A percentile compares a stretch with the other conserved stretches of the same genome.
Conservation (phyloP, 30 jellyfish, hydroid and myxozoan species). For the Rhopilema esculentum region DNA sequence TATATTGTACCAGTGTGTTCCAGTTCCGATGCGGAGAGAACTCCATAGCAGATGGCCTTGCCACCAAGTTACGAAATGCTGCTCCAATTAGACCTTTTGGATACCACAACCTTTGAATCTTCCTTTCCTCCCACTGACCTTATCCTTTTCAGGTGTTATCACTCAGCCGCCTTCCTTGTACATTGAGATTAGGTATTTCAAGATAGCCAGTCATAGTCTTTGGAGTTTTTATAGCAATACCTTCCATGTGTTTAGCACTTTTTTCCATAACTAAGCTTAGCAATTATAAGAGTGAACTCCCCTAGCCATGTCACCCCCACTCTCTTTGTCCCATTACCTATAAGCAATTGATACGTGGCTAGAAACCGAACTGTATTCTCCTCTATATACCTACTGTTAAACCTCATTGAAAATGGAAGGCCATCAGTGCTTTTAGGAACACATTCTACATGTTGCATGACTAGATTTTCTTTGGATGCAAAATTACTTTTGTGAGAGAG, state of each 20-base stretch:
- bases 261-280: too few relatives aligned
- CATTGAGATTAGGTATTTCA: too few relatives aligned
- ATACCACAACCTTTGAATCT: not conserved
- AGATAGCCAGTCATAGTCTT: too few relatives aligned
- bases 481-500: slow-evolving; percentile 49
- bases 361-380: too few relatives aligned
- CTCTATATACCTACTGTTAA: too few relatives aligned
- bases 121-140: not conserved
- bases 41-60: not conserved
- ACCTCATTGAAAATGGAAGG: not conserved
- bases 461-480: not conserved
- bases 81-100: not conserved
- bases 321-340: too few relatives aligned
- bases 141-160: not conserved
- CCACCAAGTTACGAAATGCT: not conserved
- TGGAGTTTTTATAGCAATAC: too few relatives aligned
- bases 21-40: not conserved
- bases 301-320: too few relatives aligned
- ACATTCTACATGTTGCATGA: not conserved
- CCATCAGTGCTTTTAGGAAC: not conserved
- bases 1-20: not conserved
- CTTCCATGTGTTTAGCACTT: too few relatives aligned
- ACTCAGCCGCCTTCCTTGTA: too few relatives aligned
- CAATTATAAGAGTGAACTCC: too few relatives aligned
- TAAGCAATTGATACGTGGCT: too few relatives aligned